A percentile compares a stretch with the other conserved stretches of the same genome.
Evolutionary conservation across 2,888 invertebrate genomes (phyloP).

Genomic region (Synanthedon tipuliformis): DNA sequence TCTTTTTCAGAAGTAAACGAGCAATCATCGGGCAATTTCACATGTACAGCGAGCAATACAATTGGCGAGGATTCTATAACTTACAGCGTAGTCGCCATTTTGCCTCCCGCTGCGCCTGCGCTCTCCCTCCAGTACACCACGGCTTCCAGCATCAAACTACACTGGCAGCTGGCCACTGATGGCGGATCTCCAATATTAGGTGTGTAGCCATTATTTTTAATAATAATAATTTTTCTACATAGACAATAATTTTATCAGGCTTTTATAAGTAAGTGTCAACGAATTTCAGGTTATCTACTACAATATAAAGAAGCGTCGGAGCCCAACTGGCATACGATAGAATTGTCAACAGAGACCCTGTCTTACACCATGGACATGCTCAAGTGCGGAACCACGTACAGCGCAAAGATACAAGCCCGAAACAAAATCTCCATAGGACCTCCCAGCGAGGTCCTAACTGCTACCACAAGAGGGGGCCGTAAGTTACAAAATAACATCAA

Average conservation of each 20-base stretch:
- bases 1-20: slow-evolving; percentile 73
- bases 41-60: slow-evolving; percentile 83
- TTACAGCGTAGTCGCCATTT: slow-evolving; percentile 80
- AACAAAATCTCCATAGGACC: slow-evolving; percentile 82
- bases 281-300: slow-evolving; percentile 73
- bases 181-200: slow-evolving; percentile 64
- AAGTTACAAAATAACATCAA: slow-evolving; percentile 17
- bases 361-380: slow-evolving; percentile 78
- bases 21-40: slow-evolving; percentile 82
- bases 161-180: slow-evolving; percentile 55
- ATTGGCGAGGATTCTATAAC: slow-evolving; percentile 86
- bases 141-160: slow-evolving; percentile 76
- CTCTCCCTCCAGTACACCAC: slow-evolving; percentile 81
- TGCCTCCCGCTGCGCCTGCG: slow-evolving; percentile 77
- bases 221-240: background rate
- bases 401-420: slow-evolving; percentile 78
- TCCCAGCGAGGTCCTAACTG: slow-evolving; percentile 74
- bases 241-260: too few relatives aligned
- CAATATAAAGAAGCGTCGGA: slow-evolving; percentile 77
- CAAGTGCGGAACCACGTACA: slow-evolving; percentile 82
- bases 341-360: slow-evolving; percentile 80
- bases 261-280: too few relatives aligned
- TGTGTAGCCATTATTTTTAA: slow-evolving; percentile 8
- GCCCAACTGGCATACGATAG: slow-evolving; percentile 76
- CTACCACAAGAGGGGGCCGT: slow-evolving; percentile 82